These are phyloP conservation scores for Gadopsis marmoratus DNA, from an alignment of 2,797 vertebrate genomes.

Conservation along the genomic window DNA sequence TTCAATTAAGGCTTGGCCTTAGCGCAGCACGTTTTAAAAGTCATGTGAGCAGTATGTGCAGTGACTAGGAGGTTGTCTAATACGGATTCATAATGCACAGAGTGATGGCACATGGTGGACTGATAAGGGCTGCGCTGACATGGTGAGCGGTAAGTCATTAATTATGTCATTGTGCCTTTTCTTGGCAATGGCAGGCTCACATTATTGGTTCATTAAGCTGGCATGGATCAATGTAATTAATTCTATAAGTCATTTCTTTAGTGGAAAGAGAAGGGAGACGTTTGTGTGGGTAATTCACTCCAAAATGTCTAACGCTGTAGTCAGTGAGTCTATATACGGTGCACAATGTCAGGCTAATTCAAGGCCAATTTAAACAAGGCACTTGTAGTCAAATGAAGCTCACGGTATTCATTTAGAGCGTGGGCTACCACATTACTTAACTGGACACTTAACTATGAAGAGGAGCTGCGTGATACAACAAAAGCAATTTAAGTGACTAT, in stretches of 20 bases:
- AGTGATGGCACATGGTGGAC: slow-evolving; percentile 75
- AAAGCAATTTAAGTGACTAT: slow-evolving; percentile 54
- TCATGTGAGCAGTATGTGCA: slow-evolving; percentile 47
- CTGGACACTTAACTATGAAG: slow-evolving; percentile 55
- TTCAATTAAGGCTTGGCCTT: slow-evolving; percentile 36
- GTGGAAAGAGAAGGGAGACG: slow-evolving; percentile 39
- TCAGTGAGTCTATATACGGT: slow-evolving; percentile 26
- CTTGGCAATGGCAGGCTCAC: slow-evolving; percentile 76
- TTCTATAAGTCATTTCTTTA: slow-evolving; percentile 73
- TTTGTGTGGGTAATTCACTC: slow-evolving; percentile 46
- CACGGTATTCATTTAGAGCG: slow-evolving; percentile 43
- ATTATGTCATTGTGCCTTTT: slow-evolving; percentile 80
- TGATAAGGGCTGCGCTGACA: slow-evolving; percentile 79
- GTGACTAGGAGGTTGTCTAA: slow-evolving; percentile 52
- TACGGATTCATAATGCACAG: slow-evolving; percentile 70
- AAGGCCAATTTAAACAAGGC: slow-evolving; percentile 50
- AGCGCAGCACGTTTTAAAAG: slow-evolving; percentile 50
- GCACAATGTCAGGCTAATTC: slow-evolving; percentile 46
- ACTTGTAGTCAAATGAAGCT: slow-evolving; percentile 57
- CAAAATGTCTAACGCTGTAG: slow-evolving; percentile 40
- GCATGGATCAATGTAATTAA: slow-evolving; percentile 81
- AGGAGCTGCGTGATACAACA: slow-evolving; percentile 48
- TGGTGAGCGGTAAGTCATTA: slow-evolving; percentile 76
- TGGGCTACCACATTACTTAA: slow-evolving; percentile 55
- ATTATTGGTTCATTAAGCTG: slow-evolving; percentile 83